Percentiles rank a stretch among this genome's conserved stretches.
Conservation (phyloP, 2,113 vertebrate species). For the Oncorhynchus clarkii region DNA sequence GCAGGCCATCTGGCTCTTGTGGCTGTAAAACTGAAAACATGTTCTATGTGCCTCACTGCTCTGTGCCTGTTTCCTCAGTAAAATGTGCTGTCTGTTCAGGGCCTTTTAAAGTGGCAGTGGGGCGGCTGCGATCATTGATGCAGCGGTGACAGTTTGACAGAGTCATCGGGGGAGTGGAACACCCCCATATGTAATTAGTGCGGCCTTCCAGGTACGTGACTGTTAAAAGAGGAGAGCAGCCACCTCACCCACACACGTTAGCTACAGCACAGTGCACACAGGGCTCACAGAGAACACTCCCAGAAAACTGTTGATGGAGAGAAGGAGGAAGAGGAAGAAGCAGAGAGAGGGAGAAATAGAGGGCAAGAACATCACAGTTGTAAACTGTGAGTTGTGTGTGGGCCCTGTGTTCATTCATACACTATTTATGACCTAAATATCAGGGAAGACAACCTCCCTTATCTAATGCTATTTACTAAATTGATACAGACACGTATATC, state of each 20-base stretch:
- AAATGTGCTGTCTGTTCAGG: not conserved
- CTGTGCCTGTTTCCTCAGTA: not conserved
- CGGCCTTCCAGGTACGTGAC: constrained; percentile 9
- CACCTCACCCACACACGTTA: constrained; percentile 3
- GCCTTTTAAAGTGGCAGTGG: constrained; percentile 11
- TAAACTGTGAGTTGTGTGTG: no score
- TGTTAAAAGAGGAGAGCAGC: not conserved
- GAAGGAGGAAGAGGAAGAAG: not conserved
- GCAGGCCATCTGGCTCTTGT: not conserved
- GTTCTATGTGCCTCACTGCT: not conserved
- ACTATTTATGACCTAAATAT: no score
- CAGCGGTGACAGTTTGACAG: constrained; percentile 4
- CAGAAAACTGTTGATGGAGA: not conserved
- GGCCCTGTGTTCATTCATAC: no score
- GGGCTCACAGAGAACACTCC: not conserved
- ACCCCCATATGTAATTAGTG: constrained; percentile 12
- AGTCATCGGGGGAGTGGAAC: constrained; percentile 1
- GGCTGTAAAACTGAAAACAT: not conserved
- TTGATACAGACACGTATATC: no score
- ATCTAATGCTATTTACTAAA: not conserved
- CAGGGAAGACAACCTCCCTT: not conserved
- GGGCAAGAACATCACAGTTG: not conserved
- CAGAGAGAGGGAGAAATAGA: not conserved
- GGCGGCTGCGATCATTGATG: constrained; percentile 18
- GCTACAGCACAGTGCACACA: not conserved